These are phyloP conservation scores for Cheilosia vernalis DNA, from an alignment of 2,888 invertebrate genomes.

Conservation along the genomic window DNA sequence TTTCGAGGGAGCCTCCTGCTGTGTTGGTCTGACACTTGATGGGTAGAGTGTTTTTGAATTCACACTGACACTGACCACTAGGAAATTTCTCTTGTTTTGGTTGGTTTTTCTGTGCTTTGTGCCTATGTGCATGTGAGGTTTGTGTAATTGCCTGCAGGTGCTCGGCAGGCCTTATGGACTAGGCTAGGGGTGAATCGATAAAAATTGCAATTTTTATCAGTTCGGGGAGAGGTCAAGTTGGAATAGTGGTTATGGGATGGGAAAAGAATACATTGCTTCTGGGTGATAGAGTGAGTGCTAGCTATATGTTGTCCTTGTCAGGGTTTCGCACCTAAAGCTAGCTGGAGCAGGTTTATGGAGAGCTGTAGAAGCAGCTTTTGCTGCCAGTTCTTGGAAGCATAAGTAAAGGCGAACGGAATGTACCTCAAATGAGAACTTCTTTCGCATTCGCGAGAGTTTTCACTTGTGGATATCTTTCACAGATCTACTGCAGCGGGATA, in stretches of 20 bases:
- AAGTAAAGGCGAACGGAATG: too few relatives aligned
- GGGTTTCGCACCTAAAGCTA: too few relatives aligned
- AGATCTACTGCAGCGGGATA: too few relatives aligned
- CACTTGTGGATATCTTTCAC: too few relatives aligned
- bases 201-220: slow-evolving; percentile 3
- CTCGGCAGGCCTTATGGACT: neutral
- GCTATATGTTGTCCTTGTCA: too few relatives aligned
- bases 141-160: slow-evolving; percentile 12
- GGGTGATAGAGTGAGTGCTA: too few relatives aligned
- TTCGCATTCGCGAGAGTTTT: too few relatives aligned
- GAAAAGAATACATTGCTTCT: too few relatives aligned
- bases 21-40: neutral
- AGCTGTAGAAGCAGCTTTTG: too few relatives aligned
- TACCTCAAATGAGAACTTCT: too few relatives aligned
- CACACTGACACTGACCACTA: slow-evolving; percentile 35
- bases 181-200: neutral
- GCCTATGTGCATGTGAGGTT: slow-evolving; percentile 9
- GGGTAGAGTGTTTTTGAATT: slow-evolving; percentile 36
- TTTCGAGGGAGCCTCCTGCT: slow-evolving; percentile 7
- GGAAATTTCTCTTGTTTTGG: slow-evolving; percentile 26
- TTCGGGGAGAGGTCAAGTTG: neutral
- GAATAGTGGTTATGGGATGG: neutral
- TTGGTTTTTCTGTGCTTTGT: neutral
- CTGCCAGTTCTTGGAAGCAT: too few relatives aligned
- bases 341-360: too few relatives aligned